Conservation (phyloP, 2,888 invertebrate species). For the Tetanocera ferruginea region DNA sequence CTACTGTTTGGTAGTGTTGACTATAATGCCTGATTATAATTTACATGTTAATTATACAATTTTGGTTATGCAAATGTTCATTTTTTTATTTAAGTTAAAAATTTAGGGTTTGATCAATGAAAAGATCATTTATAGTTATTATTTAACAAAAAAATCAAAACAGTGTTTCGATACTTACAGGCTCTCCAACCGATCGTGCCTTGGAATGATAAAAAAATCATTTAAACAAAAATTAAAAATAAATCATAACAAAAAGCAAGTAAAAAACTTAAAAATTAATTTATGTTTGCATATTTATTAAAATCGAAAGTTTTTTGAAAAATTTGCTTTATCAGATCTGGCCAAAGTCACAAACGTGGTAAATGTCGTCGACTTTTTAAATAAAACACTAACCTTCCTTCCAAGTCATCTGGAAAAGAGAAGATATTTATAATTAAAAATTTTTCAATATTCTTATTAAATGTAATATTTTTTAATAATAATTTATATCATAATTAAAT, state of each 20-base stretch:
- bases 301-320: no score
- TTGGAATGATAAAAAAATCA: constrained; percentile 33
- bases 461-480: no score
- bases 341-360: background rate
- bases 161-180: constrained; percentile 64
- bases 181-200: constrained; percentile 52
- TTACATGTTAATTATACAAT: constrained; percentile 19
- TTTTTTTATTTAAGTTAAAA: constrained; percentile 38
- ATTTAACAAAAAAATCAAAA: constrained; percentile 53
- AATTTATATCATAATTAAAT: no score
- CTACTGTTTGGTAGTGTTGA: constrained; percentile 64
- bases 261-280: background rate
- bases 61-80: background rate
- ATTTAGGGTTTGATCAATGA: constrained; percentile 61
- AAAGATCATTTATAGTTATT: constrained; percentile 53
- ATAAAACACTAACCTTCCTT: constrained; percentile 48
- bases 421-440: constrained; percentile 6
- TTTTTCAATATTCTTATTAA: no score
- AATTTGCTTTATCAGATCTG: background rate
- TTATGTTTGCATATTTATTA: background rate
- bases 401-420: constrained; percentile 46
- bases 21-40: constrained; percentile 59
- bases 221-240: constrained; percentile 26
- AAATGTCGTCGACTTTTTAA: background rate
- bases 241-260: constrained; percentile 28